Percentiles rank a stretch among this genome's conserved stretches.
Evolutionary conservation across 2,888 invertebrate genomes (phyloP).

Genomic region (Agrotis segetum): DNA sequence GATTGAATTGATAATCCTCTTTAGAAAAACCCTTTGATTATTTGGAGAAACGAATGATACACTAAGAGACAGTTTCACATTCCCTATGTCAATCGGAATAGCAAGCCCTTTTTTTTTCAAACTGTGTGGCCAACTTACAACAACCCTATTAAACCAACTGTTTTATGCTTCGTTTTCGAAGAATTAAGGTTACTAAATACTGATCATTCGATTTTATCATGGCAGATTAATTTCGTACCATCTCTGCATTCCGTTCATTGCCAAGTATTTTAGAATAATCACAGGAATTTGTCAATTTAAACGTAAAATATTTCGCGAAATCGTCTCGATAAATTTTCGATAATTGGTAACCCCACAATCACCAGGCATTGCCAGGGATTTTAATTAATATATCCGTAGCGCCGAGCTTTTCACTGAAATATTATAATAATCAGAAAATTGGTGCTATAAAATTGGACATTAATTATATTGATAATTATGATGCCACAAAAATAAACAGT

Average conservation of each 20-base stretch:
- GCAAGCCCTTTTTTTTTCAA: no score
- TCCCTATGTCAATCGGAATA: no score
- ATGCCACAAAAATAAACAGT: constrained; percentile 20
- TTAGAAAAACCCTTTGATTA: constrained; percentile 38
- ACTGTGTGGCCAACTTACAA: no score
- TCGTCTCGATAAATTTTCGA: background rate
- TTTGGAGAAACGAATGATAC: constrained; percentile 21
- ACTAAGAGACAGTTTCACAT: constrained; percentile 18
- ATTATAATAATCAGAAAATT: constrained; percentile 19
- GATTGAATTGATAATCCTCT: constrained; percentile 34
- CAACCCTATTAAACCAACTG: no score
- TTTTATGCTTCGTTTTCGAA: background rate
- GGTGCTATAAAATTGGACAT: constrained; percentile 19
- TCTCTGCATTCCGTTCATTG: background rate
- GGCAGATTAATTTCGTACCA: background rate
- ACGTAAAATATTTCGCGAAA: background rate
- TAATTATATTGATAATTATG: background rate
- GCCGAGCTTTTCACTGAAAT: background rate
- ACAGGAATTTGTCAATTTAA: background rate
- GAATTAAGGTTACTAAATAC: background rate
- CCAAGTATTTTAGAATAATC: background rate
- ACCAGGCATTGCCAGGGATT: constrained; percentile 7
- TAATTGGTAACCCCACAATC: constrained; percentile 6
- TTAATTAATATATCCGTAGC: constrained; percentile 20
- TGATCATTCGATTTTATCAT: background rate